Base-by-base conservation (phyloP, 1,140 invertebrate species). In the Ganaspis sp. region DNA sequence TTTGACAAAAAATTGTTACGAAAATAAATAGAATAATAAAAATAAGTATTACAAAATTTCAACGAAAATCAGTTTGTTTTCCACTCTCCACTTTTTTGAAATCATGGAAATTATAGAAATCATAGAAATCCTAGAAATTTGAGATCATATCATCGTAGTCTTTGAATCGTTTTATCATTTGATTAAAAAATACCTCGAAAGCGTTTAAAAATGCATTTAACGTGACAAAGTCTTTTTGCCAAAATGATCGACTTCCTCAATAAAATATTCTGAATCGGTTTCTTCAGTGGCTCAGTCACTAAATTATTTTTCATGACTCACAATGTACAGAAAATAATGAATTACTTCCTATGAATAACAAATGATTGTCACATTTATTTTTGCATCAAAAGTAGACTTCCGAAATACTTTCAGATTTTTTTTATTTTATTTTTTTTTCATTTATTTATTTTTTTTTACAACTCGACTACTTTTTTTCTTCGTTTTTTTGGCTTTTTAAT, bases 221-320 rank as follows among this genome's bases (percentile, higher is more conserved):
- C 2, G 15, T 49, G n/a, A 49, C n/a, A 49, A 17, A 49, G n/a
- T 17, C 45, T 17, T n/a, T 49, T 49, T 49, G 45, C 45, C 45
- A 26, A 26, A 26, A 64, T 26, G 54, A 64, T 64, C 54, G 12
- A 64, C 21, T 23, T 64, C 54, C 54, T 26, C 21, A 26, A 64
- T 64, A 64, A 64, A 26, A 64, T 26, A 64, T 64, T 64, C 9
- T 64, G 54, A 3, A 26, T 26, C 23, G 15, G 23, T 12, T 64
- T 64, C 54, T 49, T 49, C 15, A 49, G 17, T 4, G 54, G 21
- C 23, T 64, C 23, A 58, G 45, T n/a, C 45, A 49, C n/a, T 17
- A 49, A 49, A 49, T 49, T 49, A 49, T 49, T 49, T 49, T 49
- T 49, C 45, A 49, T 49, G 45, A 49, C 45, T 49, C 45, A 49